phyloP scores from a whole-genome alignment of 2,113 vertebrate species.

The Arvicanthis niloticus region DNA sequence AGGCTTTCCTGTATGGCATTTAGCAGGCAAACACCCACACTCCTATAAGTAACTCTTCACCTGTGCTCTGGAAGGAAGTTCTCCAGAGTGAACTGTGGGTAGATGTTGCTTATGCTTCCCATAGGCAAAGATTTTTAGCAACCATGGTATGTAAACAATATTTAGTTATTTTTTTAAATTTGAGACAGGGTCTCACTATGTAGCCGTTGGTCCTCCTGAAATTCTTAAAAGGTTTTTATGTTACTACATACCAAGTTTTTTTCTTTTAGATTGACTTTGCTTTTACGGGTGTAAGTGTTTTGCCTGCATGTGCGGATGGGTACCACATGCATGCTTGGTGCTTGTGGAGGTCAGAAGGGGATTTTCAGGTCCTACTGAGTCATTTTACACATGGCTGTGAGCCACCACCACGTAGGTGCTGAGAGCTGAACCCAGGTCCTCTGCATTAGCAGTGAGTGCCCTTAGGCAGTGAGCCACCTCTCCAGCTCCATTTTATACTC shows the following conservation, averaged over 20 bases:
- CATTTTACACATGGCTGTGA: background rate
- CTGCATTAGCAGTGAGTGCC: background rate
- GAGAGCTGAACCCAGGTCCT: background rate
- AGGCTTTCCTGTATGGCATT: background rate
- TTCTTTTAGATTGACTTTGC: no score
- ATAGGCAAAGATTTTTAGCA: background rate
- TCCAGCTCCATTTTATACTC: background rate
- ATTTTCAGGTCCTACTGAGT: background rate
- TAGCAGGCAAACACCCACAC: background rate
- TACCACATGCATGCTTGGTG: background rate
- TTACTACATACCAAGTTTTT: no score
- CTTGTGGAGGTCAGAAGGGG: background rate
- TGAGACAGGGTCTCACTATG: background rate
- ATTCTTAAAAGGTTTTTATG: background rate
- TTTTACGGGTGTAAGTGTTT: background rate
- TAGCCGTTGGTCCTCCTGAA: background rate
- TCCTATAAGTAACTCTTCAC: background rate
- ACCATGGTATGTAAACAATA: background rate
- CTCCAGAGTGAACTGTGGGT: background rate
- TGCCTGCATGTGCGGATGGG: background rate
- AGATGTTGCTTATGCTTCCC: background rate
- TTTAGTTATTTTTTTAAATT: background rate
- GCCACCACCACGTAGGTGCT: background rate
- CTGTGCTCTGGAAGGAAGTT: background rate
- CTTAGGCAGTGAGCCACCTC: background rate